Percentiles rank a stretch among this genome's conserved stretches.
phyloP scores from a whole-genome alignment of 1,140 invertebrate genomes.

The Bombus waltoni region DNA sequence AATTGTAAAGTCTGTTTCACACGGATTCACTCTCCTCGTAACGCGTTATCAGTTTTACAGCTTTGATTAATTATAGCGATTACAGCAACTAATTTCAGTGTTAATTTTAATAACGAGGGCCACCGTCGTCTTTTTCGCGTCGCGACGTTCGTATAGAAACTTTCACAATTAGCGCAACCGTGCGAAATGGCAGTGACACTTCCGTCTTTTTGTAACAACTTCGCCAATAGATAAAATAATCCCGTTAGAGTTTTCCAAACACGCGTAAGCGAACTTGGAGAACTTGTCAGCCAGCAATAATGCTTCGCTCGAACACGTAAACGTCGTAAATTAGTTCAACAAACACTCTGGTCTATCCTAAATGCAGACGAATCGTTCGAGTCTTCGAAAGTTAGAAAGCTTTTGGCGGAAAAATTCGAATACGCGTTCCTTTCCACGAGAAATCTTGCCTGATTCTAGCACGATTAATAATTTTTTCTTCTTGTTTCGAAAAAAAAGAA shows the following conservation, averaged over 20 bases:
- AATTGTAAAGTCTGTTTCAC: not conserved
- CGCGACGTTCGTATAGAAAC: not conserved
- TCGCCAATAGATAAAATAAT: conserved; percentile 5
- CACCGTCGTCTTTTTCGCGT: not conserved
- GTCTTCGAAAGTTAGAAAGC: not conserved
- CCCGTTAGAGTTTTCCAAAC: not conserved
- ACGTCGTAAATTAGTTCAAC: conserved; percentile 5
- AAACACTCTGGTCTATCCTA: not conserved
- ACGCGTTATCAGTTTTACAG: too few species aligned
- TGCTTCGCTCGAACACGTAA: not conserved
- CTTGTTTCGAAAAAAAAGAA: too few species aligned
- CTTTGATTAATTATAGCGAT: not conserved
- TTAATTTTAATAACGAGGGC: not conserved
- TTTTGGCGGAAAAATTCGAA: not conserved
- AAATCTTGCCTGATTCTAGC: too few species aligned
- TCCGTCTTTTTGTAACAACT: not conserved
- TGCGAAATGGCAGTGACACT: not conserved
- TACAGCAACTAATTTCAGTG: not conserved
- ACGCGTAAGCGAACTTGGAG: not conserved
- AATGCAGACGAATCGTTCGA: not conserved
- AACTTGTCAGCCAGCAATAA: not conserved
- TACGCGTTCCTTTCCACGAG: not conserved
- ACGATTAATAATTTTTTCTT: not conserved
- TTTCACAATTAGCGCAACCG: conserved; percentile 25
- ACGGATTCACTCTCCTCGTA: too few species aligned